Conservation (phyloP, 2,888 invertebrate species). For the Gonocerus acuteangulatus region DNA sequence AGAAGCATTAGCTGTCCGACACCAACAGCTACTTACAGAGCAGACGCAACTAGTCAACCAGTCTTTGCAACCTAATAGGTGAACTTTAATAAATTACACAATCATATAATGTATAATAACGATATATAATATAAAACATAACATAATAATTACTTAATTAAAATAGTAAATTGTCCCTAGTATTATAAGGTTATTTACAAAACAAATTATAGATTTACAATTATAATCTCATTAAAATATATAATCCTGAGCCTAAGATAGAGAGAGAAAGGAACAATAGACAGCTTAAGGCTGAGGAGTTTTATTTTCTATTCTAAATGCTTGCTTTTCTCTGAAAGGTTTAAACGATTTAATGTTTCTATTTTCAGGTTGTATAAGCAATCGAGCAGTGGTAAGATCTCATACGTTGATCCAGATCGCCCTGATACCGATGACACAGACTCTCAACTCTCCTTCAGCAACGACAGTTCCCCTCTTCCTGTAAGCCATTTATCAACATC, state of each 20-base stretch:
- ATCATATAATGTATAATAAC: background rate
- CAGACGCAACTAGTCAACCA: slow-evolving; percentile 43
- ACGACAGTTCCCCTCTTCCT: slow-evolving; percentile 54
- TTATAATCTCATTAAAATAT: too few relatives aligned
- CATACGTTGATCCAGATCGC: slow-evolving; percentile 39
- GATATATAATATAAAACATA: background rate
- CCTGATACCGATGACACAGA: slow-evolving; percentile 62
- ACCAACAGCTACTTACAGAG: slow-evolving; percentile 45
- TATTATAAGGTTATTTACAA: too few relatives aligned
- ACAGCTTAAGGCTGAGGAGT: too few relatives aligned
- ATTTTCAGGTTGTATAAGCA: slow-evolving; percentile 45
- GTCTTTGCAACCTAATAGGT: slow-evolving; percentile 33
- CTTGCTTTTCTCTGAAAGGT: too few relatives aligned
- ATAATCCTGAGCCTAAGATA: too few relatives aligned
- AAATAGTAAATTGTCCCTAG: too few relatives aligned
- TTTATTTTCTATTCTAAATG: too few relatives aligned
- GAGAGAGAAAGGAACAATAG: too few relatives aligned
- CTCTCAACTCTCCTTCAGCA: slow-evolving; percentile 70
- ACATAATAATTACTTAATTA: background rate
- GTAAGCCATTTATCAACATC: slow-evolving; percentile 34
- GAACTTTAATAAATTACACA: background rate
- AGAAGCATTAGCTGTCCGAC: slow-evolving; percentile 42
- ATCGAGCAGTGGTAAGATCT: slow-evolving; percentile 41
- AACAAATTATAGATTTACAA: too few relatives aligned
- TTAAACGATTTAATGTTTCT: too few relatives aligned